Percentiles rank a stretch among this genome's conserved stretches.
phyloP scores from a whole-genome alignment of 2,888 invertebrate species.

The Drosophila silvestris region DNA sequence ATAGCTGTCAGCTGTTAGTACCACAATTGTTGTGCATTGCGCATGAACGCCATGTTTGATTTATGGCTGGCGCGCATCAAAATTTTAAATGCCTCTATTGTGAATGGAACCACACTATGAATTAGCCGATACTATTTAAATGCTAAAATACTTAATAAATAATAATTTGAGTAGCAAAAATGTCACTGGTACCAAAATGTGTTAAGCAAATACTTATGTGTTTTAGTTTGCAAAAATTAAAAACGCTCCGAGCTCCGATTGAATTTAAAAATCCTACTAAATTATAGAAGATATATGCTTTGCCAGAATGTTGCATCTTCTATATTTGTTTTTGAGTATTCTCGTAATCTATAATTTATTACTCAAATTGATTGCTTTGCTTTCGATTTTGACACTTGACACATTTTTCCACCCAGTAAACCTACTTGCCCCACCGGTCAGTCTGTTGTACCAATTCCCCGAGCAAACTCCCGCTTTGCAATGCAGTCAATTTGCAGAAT shows the following conservation, averaged over 20 bases:
- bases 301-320: background rate
- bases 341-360: background rate
- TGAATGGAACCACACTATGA: conserved; percentile 8
- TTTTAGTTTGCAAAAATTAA: background rate
- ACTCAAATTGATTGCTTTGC: background rate
- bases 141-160: no score
- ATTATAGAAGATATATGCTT: background rate
- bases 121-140: conserved; percentile 24
- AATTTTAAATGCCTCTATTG: conserved; percentile 15
- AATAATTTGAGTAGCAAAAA: background rate
- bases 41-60: conserved; percentile 27
- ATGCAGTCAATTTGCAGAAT: conserved; percentile 57
- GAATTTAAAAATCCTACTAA: background rate
- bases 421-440: conserved; percentile 3
- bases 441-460: conserved; percentile 41
- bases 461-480: conserved; percentile 10
- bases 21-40: background rate
- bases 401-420: background rate
- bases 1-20: conserved; percentile 31
- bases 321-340: background rate
- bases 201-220: background rate
- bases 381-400: background rate
- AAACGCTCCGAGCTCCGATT: background rate
- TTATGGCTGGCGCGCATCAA: background rate
- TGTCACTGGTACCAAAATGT: background rate